Percentiles rank a stretch among this genome's conserved stretches.
Conservation (phyloP, 2,888 invertebrate genomes). For the Eurois occulta region DNA sequence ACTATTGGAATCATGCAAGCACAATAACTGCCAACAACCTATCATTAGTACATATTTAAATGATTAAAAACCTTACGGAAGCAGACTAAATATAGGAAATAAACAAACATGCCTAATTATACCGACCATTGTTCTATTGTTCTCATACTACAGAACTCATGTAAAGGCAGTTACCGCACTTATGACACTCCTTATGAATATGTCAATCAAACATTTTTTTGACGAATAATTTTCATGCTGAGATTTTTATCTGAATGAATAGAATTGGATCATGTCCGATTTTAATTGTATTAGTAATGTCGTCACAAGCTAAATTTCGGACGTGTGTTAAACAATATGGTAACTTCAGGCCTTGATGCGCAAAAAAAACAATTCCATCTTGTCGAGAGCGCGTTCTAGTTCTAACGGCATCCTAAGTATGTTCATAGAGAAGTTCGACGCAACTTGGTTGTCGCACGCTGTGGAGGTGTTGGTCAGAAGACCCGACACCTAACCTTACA, state of each 20-base stretch:
- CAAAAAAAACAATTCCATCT: no score
- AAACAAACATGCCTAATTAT: constrained; percentile 70
- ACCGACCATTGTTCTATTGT: constrained; percentile 77
- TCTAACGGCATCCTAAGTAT: no score
- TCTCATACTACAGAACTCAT: constrained; percentile 59
- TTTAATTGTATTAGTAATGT: constrained; percentile 42
- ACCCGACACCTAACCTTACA: no score
- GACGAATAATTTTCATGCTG: constrained; percentile 62
- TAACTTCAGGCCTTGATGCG: no score
- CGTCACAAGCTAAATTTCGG: constrained; percentile 6
- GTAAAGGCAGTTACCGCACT: constrained; percentile 22
- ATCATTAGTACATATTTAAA: constrained; percentile 45
- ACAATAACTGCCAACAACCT: constrained; percentile 13
- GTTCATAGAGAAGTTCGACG: no score
- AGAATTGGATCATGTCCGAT: constrained; percentile 34
- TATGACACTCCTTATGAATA: constrained; percentile 63
- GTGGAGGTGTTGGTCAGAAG: no score
- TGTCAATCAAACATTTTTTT: constrained; percentile 75
- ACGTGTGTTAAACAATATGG: no score
- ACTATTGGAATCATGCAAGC: background rate
- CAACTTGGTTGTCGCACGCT: no score
- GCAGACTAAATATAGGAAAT: constrained; percentile 71
- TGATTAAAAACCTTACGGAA: constrained; percentile 65
- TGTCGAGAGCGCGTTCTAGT: no score
- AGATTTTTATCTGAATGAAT: constrained; percentile 66